Evolutionary conservation across 2,113 vertebrate species (phyloP).

Genomic region (Cheilinus undulatus): DNA sequence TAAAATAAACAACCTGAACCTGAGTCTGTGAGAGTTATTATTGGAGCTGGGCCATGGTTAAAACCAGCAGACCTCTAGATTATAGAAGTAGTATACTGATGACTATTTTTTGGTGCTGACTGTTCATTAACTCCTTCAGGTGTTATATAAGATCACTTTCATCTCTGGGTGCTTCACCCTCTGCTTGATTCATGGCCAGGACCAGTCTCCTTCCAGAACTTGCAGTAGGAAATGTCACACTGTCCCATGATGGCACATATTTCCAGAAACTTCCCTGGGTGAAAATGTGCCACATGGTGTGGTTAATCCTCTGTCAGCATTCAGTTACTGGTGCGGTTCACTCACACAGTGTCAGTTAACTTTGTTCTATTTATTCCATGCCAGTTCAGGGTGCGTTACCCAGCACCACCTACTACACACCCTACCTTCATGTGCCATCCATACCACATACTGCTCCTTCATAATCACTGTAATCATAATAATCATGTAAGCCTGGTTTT

Average conservation of each 20-base stretch:
- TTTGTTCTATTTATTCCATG: background rate
- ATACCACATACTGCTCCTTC: background rate
- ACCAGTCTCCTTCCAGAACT: background rate
- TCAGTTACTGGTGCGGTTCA: background rate
- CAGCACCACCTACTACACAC: background rate
- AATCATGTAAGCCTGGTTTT: constrained; percentile 7
- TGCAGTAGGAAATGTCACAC: background rate
- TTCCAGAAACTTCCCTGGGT: background rate
- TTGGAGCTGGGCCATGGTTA: too few species aligned
- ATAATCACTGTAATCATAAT: constrained; percentile 10
- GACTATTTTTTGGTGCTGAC: too few species aligned
- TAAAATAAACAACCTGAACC: too few species aligned
- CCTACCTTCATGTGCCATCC: background rate
- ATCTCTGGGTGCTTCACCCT: background rate
- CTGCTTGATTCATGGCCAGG: background rate
- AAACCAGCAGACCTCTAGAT: too few species aligned
- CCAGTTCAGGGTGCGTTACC: background rate
- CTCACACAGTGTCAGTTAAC: background rate
- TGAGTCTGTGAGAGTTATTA: too few species aligned
- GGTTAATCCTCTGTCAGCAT: constrained; percentile 7
- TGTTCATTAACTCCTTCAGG: too few species aligned
- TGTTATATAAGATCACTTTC: background rate
- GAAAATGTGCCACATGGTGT: background rate
- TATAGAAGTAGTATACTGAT: too few species aligned
- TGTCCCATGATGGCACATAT: constrained; percentile 1